Evolutionary conservation across 2,888 invertebrate genomes (phyloP), one percentile per base, ranked within the genome.

Genomic region (Chirona hameri): DNA sequence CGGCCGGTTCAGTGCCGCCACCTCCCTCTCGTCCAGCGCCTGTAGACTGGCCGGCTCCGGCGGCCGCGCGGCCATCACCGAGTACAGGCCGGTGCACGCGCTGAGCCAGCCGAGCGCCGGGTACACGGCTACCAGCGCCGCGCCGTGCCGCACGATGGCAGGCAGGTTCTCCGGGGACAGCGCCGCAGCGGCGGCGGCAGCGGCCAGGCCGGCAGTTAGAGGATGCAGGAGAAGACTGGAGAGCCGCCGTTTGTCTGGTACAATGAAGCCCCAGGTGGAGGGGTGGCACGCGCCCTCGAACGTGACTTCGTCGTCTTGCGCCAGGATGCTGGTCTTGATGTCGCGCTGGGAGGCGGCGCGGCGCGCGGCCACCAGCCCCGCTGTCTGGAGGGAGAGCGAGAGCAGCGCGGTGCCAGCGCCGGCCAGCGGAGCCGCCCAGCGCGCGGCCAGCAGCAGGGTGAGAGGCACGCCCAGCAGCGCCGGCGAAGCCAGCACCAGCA

Each of bases 181-280:
- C n/a, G 83, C 84, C 65, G 82, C 83, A 4, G 83, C 65, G 24
- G 79, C 80, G 24, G 81, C 81, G 27, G 82, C 84, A 46, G 84
- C 81, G 46, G 82, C 82, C 24, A 83, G 24, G 0, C 85, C 85
- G 76, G 81, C 83, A 48, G 84, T 29, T 15, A 84, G 31, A 18
- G 84, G 82, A 76, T 84, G 83, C 15, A 84, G 18, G 21, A 84
- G 9, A 18, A 84, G 79, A 65, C 82, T 84, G 15, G 81, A 55
- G 52, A 81, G 79, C 24, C 79, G 27, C 48, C 81, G 82, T 81
- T 85, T 85, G 46, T 81, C 82, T 3, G 83, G 82, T 3, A 85
- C 83, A 1, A 85, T 81, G 82, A 84, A 85, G n/a, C 60, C 31
- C 85, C 85, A 85, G 0, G 84, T 85, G 29, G 83, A 83, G 46